Percentiles rank a stretch among this genome's conserved stretches.
phyloP scores from a whole-genome alignment of 2,113 vertebrate genomes.

The Hypanus sabinus region DNA sequence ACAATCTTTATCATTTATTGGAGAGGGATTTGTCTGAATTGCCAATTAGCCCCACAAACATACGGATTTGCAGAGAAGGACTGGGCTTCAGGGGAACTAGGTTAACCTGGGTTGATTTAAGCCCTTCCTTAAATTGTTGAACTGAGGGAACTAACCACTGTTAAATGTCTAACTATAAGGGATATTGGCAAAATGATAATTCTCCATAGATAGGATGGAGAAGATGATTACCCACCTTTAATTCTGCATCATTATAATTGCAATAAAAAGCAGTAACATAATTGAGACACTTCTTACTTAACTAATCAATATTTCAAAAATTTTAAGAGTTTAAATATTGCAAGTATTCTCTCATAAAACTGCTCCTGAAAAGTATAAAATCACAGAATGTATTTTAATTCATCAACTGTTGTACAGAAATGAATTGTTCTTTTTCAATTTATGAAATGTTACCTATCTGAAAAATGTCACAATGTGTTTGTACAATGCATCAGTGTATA shows the following conservation, averaged over 20 bases:
- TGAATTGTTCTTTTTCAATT: neutral
- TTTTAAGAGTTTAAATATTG: neutral
- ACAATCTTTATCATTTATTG: neutral
- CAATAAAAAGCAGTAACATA: neutral
- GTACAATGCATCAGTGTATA: conserved; percentile 6
- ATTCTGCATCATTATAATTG: neutral
- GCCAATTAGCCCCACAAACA: neutral
- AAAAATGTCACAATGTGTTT: neutral
- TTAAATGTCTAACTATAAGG: neutral
- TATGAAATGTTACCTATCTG: neutral
- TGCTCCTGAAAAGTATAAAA: neutral
- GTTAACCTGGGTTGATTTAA: no score
- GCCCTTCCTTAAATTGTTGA: neutral
- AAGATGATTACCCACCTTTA: neutral
- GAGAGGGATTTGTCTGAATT: neutral
- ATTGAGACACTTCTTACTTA: neutral
- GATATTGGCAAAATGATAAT: no score
- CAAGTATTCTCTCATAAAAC: neutral
- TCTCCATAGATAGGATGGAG: neutral
- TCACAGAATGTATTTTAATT: neutral
- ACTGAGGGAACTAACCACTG: neutral
- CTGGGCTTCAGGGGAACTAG: no score
- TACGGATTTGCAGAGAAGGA: neutral
- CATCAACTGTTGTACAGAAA: neutral
- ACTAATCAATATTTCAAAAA: neutral